Conservation (phyloP, 1,140 invertebrate genomes). For the Camponotus pennsylvanicus region DNA sequence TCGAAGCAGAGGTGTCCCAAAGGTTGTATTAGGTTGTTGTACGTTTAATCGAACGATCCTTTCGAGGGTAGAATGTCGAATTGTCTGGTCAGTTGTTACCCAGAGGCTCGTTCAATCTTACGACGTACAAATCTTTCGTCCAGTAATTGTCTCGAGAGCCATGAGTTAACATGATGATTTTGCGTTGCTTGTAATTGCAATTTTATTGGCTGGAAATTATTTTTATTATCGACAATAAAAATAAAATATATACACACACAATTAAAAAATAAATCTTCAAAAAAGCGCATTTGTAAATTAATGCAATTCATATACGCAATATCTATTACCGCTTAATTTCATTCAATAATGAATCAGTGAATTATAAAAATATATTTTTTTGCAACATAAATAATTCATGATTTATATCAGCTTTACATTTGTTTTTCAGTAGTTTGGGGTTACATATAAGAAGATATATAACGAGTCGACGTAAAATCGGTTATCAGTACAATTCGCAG, state of each 20-base stretch:
- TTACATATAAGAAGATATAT: constrained; percentile 43
- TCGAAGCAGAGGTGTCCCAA: constrained; percentile 68
- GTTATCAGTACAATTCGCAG: constrained; percentile 49
- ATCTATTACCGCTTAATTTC: background rate
- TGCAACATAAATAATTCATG: too few relatives aligned
- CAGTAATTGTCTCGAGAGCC: constrained; percentile 62
- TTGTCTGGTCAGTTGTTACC: constrained; percentile 75
- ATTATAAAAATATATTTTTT: background rate
- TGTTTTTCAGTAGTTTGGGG: background rate
- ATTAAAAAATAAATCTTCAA: background rate
- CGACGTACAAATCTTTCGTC: constrained; percentile 67
- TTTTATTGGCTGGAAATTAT: constrained; percentile 7
- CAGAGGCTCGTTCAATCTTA: constrained; percentile 70
- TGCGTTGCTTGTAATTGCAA: constrained; percentile 23
- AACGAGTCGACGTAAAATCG: constrained; percentile 32
- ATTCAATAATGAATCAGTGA: background rate
- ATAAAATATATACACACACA: background rate
- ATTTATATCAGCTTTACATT: background rate
- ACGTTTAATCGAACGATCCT: constrained; percentile 79
- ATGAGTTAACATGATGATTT: constrained; percentile 26
- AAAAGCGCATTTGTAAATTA: background rate
- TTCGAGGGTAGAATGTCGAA: constrained; percentile 67
- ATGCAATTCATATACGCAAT: background rate
- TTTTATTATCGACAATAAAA: background rate
- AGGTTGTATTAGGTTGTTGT: constrained; percentile 75